Evolutionary conservation across 92 coral and sea anemone genomes (phyloP), one percentile per base, ranked within the genome.

Genomic region (Umimayanthus kanabou): DNA sequence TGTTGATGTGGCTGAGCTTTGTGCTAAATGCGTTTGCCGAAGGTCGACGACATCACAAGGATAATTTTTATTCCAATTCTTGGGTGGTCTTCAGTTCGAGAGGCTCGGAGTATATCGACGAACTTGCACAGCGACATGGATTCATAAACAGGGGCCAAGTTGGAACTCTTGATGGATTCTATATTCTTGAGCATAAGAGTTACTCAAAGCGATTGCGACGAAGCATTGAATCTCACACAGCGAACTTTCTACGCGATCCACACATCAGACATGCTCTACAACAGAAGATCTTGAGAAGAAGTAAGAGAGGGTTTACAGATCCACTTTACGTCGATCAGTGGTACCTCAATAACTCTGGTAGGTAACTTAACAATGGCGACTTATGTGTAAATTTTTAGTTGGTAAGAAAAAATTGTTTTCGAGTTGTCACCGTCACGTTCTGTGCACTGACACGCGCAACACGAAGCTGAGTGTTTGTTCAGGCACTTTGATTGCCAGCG

Each of bases 281-380:
- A 90, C 99, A 97, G 85, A 92, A 90, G 75, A 90, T 97, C 78
- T 90, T 97, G 79, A 90, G 94, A 73, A 86, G 99, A 58, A 88
- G 87, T 69, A 97, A 95, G 74, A 88, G 99, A 58, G 93, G 93
- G 77, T 91, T 94, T 79, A 73, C 77, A 73, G 99, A 97, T 85
- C 97, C 94, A 29, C 83, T 89, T 71, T 97, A 91, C 71, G 73
- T 86, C 66, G 96, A 94, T 57, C 99, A 97, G 90, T 97, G 99
- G 99, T 97, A 97, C 72, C 91, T 97, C 85, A 93, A 97, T 87
- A 97, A 97, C 80, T 89, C 94, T 71, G 98, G 99, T 97, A 67
- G 85, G 99, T 58, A 20, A n/a, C 77, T 66, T 30, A 81, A 39
- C 23, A 29, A 22, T 77, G 76, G 58, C 6, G 28, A 69, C 57